A percentile compares a stretch with the other conserved stretches of the same genome.
phyloP scores from a whole-genome alignment of 2,113 vertebrate species.

The Colaptes auratus region DNA sequence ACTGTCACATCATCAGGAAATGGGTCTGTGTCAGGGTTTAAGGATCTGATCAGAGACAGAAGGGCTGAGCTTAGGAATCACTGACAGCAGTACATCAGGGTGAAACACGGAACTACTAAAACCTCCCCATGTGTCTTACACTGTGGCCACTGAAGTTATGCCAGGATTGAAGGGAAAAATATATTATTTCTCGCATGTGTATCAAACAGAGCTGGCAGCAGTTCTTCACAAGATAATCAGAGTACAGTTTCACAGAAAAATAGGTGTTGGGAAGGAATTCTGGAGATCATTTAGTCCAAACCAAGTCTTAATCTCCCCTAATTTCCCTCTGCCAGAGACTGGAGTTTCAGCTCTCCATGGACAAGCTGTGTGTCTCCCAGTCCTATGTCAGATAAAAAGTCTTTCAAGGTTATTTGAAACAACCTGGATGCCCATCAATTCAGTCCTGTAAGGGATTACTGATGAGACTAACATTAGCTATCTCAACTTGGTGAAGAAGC shows the following conservation, averaged over 20 bases:
- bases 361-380: neutral
- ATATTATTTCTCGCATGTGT: neutral
- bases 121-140: neutral
- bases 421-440: neutral
- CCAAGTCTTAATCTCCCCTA: neutral
- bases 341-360: neutral
- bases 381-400: neutral
- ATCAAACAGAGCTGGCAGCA: neutral
- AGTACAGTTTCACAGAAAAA: no score
- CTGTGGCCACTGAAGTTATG: neutral
- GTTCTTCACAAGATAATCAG: neutral
- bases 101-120: neutral
- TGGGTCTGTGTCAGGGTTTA: neutral
- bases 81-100: neutral
- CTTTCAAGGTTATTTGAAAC: constrained; percentile 21
- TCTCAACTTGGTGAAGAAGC: neutral
- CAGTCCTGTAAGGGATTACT: neutral
- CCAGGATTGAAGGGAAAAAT: neutral
- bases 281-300: no score
- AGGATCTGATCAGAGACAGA: neutral
- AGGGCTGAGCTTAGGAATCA: neutral
- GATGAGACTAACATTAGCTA: neutral
- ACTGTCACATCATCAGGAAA: neutral
- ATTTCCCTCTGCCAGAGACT: neutral
- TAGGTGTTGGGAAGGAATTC: no score